These are phyloP conservation scores for Capitella teleta DNA, from an alignment of 1,140 invertebrate species.

Conservation along the genomic window DNA sequence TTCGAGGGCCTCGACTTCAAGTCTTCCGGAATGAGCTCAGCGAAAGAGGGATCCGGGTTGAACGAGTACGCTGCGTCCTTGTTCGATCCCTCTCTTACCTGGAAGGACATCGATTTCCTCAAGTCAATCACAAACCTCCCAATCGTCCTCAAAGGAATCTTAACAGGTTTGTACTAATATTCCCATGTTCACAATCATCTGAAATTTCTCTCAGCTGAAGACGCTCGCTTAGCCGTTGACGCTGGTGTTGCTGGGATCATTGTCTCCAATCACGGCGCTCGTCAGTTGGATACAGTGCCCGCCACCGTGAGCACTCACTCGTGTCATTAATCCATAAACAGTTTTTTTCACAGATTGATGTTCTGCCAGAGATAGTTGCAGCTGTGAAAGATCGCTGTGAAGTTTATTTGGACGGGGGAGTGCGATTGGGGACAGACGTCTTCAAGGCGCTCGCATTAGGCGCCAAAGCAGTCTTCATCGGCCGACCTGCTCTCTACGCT, in stretches of 20 bases:
- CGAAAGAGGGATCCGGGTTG: conserved; percentile 53
- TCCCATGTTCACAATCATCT: too few species aligned
- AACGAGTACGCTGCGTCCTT: conserved; percentile 50
- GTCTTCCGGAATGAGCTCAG: conserved; percentile 17
- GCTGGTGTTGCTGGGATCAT: conserved; percentile 64
- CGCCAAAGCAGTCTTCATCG: conserved; percentile 73
- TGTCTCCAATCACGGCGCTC: conserved; percentile 84
- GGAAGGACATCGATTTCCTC: conserved; percentile 68
- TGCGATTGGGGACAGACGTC: conserved; percentile 72
- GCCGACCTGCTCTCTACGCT: conserved; percentile 79
- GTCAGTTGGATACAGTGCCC: conserved; percentile 75
- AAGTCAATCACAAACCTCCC: conserved; percentile 61
- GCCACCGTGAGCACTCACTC: conserved; percentile 69
- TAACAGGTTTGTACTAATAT: too few species aligned
- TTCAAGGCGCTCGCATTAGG: conserved; percentile 85
- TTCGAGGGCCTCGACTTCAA: too few species aligned
- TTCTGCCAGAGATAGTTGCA: conserved; percentile 64
- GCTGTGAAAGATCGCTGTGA: conserved; percentile 60
- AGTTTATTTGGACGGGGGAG: conserved; percentile 79
- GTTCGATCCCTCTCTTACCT: conserved; percentile 16
- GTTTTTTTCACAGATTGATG: conserved; percentile 81
- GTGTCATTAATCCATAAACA: too few species aligned
- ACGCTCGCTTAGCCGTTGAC: conserved; percentile 64
- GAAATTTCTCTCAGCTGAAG: conserved; percentile 71
- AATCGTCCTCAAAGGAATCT: conserved; percentile 77